A percentile compares a stretch with the other conserved stretches of the same genome.
phyloP scores from a whole-genome alignment of 2,888 invertebrate species.

The Leuctra nigra region DNA sequence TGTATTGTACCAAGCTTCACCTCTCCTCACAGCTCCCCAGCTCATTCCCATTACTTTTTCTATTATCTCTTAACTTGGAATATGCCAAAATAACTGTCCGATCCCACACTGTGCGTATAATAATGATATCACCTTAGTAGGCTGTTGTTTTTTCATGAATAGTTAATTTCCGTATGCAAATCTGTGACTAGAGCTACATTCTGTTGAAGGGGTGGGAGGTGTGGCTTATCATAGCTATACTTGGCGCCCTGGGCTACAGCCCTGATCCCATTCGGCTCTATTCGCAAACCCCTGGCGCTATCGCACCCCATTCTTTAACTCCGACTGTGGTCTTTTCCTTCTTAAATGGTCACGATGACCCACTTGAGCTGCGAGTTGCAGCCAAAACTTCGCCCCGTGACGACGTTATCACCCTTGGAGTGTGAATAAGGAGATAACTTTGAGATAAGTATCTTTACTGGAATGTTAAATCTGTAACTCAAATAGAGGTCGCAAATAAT shows the following conservation, averaged over 20 bases:
- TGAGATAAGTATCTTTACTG: too few relatives aligned
- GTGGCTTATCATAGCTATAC: neutral
- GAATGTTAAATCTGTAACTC: too few relatives aligned
- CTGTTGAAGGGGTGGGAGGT: neutral
- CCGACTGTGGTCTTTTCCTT: neutral
- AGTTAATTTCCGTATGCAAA: slow-evolving; percentile 24
- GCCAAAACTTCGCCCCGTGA: too few relatives aligned
- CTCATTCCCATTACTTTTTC: slow-evolving; percentile 14
- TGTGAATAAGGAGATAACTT: too few relatives aligned
- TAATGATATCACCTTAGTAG: slow-evolving; percentile 21
- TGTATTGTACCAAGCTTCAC: slow-evolving; percentile 9
- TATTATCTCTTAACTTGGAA: slow-evolving; percentile 16
- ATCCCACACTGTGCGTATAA: slow-evolving; percentile 10
- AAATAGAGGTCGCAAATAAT: too few relatives aligned
- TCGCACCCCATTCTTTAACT: slow-evolving; percentile 12
- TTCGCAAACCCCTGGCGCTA: slow-evolving; percentile 11
- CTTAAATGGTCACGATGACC: slow-evolving; percentile 12
- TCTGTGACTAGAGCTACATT: neutral
- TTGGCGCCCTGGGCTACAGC: slow-evolving; percentile 2
- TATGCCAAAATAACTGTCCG: slow-evolving; percentile 15
- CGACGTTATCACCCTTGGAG: too few relatives aligned
- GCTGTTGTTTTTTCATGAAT: slow-evolving; percentile 21
- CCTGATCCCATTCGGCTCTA: slow-evolving; percentile 13
- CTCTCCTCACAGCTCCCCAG: neutral
- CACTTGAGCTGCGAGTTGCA: slow-evolving; percentile 1